Base-by-base conservation (phyloP, 2,797 vertebrate species). In the Pempheris klunzingeri region DNA sequence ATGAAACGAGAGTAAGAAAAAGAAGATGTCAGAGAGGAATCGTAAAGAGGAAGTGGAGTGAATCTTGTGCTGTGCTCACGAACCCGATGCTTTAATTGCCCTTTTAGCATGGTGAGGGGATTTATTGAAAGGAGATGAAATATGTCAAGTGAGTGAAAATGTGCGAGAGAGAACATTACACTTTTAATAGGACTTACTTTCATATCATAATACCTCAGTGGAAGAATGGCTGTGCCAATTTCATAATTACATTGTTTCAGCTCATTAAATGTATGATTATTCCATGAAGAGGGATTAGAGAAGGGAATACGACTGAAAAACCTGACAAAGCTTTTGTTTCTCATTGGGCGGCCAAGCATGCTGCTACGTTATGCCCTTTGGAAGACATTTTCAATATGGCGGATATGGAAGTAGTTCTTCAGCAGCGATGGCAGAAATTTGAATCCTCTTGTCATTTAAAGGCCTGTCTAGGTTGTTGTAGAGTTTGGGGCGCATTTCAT, bases 201-300 rank as follows among this genome's bases (percentile, higher is more conserved):
- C 59, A 65, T 87, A 83, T 90, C 87, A 41, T 72, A 85, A 71
- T 85, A 82, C 77, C 87, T 77, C 49, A 17, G 68, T 62, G 73
- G 84, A 83, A 75, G 82, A 90, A 70, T 43, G 72, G 83, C 75
- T 74, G 75, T 86, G 90, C 88, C 86, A 79, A 78, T 90, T 90
- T 87, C 82, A 80, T 93, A 91, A 94, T 94, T 86, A 87, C 88
- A 87, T 90, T 87, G 90, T 89, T 93, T 90, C 84, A 82, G 85
- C 79, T 93, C 92, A 94, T 94, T 94, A 91, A 92, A 90, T 86
- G 58, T 87, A 71, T 84, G 87, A 92, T 93, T 91, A 88, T 87
- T 87, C 87, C 84, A 77, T 71, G 52, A 87, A 77, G 92, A 83
- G 85, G 80, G 86, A 91, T 88, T 86, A 91, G 85, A 80, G 85